Percentiles rank a stretch among this genome's conserved stretches.
These are phyloP conservation scores for Coilia nasus DNA, from an alignment of 2,797 vertebrate species.

Conservation along the genomic window DNA sequence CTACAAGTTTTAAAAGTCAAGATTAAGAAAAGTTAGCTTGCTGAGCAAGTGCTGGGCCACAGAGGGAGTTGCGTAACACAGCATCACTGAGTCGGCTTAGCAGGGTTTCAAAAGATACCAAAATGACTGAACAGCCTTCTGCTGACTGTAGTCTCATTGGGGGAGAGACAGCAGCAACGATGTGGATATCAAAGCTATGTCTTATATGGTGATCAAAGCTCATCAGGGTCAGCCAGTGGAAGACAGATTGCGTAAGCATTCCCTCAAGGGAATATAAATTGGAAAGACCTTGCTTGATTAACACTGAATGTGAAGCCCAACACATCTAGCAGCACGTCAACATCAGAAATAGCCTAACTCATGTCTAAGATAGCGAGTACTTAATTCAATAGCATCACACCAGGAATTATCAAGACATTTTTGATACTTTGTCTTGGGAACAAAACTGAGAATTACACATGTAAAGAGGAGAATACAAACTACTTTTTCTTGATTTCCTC, in stretches of 20 bases:
- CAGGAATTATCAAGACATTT: background rate
- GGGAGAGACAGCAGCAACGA: constrained; percentile 63
- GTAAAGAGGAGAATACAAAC: background rate
- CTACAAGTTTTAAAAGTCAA: background rate
- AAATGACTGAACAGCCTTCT: constrained; percentile 36
- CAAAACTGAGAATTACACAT: no score
- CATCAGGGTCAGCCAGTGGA: constrained; percentile 58
- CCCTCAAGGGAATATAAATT: constrained; percentile 42
- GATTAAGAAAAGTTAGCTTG: constrained; percentile 7
- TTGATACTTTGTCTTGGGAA: background rate
- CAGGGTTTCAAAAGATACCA: constrained; percentile 31
- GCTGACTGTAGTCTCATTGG: constrained; percentile 60
- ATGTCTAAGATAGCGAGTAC: background rate
- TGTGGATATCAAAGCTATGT: constrained; percentile 68
- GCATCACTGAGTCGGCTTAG: constrained; percentile 17
- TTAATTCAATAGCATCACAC: background rate
- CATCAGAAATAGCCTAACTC: background rate
- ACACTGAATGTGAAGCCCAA: background rate
- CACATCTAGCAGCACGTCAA: background rate
- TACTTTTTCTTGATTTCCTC: background rate
- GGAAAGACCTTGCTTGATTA: constrained; percentile 55
- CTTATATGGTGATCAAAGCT: constrained; percentile 71
- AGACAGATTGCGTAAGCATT: constrained; percentile 42
- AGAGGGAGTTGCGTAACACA: background rate
- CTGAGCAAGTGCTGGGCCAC: constrained; percentile 9